Conservation (phyloP, 1,140 invertebrate species). For the Paracyclopina nana region DNA sequence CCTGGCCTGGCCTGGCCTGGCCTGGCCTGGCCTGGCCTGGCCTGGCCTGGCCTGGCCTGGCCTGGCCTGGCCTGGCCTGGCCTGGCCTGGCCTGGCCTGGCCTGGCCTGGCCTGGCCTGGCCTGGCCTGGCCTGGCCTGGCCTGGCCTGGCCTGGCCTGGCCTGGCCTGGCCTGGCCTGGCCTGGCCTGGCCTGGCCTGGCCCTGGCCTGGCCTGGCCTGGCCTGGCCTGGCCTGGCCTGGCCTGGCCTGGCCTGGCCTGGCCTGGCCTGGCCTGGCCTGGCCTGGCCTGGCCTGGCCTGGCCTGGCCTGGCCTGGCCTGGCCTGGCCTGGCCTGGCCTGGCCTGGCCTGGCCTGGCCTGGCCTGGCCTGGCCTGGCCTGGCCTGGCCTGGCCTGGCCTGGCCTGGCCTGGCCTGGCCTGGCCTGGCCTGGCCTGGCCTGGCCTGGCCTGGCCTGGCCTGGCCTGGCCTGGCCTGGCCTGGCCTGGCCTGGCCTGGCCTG, state of each 20-base stretch:
- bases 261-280: conserved; percentile 19
- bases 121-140: conserved; percentile 21
- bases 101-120: conserved; percentile 19
- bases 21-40: conserved; percentile 20
- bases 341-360: conserved; percentile 19
- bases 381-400: conserved; percentile 20
- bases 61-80: conserved; percentile 20
- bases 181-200: conserved; percentile 21
- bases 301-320: conserved; percentile 21
- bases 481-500: conserved; percentile 21
- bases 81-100: conserved; percentile 21
- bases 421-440: conserved; percentile 20
- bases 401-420: conserved; percentile 21
- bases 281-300: conserved; percentile 21
- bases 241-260: conserved; percentile 20
- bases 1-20: conserved; percentile 21
- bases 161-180: conserved; percentile 21
- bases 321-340: conserved; percentile 21
- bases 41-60: conserved; percentile 20
- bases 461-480: conserved; percentile 20
- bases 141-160: conserved; percentile 21
- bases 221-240: conserved; percentile 21
- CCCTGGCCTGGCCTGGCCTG: conserved; percentile 20
- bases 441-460: conserved; percentile 21
- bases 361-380: conserved; percentile 21